Conservation (phyloP, 2,113 vertebrate species). For the Pteronura brasiliensis region DNA sequence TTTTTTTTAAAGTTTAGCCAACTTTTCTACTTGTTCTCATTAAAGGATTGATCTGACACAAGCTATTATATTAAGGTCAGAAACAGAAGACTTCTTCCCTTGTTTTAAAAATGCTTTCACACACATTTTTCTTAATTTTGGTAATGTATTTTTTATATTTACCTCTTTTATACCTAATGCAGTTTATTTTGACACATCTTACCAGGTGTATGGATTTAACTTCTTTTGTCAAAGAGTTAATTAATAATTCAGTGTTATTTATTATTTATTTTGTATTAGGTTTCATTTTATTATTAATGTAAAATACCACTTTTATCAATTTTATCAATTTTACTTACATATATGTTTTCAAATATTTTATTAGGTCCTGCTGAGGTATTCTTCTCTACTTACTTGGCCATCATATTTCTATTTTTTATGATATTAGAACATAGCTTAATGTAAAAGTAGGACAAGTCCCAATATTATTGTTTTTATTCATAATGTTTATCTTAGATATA, state of each 20-base stretch:
- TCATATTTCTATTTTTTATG: not conserved
- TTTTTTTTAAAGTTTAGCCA: not conserved
- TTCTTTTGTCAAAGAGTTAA: not conserved
- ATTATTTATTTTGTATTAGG: conserved; percentile 1
- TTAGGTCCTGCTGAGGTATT: not conserved
- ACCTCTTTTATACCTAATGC: not conserved
- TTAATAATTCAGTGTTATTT: not conserved
- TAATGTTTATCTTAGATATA: not conserved
- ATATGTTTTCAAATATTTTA: not conserved
- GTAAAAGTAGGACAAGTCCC: not conserved
- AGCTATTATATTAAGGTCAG: not conserved
- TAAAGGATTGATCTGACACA: not conserved
- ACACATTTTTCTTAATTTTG: not conserved
- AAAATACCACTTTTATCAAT: not conserved
- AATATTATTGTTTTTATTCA: not conserved
- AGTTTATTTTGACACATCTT: not conserved
- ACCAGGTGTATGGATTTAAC: not conserved
- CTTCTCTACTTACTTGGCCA: not conserved
- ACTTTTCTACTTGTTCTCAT: not conserved
- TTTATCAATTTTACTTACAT: not conserved
- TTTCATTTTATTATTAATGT: not conserved
- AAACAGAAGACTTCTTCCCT: not conserved
- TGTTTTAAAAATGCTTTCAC: not conserved
- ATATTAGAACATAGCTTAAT: not conserved
- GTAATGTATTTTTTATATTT: not conserved